phyloP scores from a whole-genome alignment of 2,113 vertebrate species.

The Micronycteris hirsuta region DNA sequence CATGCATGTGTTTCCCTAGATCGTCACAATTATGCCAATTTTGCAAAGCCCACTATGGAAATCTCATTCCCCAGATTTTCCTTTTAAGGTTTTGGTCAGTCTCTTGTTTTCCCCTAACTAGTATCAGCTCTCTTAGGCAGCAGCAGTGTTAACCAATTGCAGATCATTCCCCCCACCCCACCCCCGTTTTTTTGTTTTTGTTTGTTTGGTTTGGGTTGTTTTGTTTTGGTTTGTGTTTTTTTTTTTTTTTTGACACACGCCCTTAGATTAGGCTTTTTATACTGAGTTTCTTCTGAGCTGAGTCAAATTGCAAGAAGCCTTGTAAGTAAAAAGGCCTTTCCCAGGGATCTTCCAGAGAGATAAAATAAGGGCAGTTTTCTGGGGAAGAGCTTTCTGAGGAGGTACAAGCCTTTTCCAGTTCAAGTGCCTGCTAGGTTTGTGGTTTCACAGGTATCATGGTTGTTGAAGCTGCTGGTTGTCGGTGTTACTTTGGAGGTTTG shows the following conservation, averaged over 20 bases:
- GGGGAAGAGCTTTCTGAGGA: background rate
- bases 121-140: background rate
- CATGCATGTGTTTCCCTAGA: background rate
- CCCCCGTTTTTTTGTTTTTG: background rate
- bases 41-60: background rate
- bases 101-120: background rate
- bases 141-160: background rate
- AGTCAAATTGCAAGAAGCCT: background rate
- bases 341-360: background rate
- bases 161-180: background rate
- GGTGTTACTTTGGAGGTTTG: background rate
- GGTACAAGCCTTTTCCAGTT: background rate
- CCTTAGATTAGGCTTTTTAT: background rate
- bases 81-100: background rate
- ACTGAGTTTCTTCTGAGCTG: too few relatives aligned
- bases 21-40: background rate
- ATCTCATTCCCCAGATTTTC: background rate
- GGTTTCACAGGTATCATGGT: background rate
- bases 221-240: background rate
- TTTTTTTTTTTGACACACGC: background rate
- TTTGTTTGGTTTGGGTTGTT: too few relatives aligned
- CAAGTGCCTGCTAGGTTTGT: background rate
- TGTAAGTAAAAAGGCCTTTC: background rate
- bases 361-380: background rate
- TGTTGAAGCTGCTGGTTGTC: background rate